Conservation (phyloP, 2,888 invertebrate species). For the Patella depressa region DNA sequence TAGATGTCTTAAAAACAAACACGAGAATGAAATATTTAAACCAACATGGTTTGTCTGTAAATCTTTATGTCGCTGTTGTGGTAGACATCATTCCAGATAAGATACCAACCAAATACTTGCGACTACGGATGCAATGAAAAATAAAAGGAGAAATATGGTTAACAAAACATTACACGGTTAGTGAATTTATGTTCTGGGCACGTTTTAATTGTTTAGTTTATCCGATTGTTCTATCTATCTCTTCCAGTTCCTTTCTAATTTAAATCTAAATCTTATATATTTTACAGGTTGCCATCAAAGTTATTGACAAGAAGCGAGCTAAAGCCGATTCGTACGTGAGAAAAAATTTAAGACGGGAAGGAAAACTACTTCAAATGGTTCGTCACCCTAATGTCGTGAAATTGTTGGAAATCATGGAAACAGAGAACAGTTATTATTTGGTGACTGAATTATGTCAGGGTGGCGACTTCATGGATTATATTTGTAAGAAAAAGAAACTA, state of each 20-base stretch:
- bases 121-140: too few relatives aligned
- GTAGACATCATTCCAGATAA: too few relatives aligned
- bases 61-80: too few relatives aligned
- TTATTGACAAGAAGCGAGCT: constrained; percentile 69
- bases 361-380: constrained; percentile 66
- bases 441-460: constrained; percentile 68
- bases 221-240: not conserved
- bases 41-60: too few relatives aligned
- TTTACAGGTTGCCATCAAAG: constrained; percentile 67
- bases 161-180: too few relatives aligned
- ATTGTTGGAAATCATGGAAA: constrained; percentile 69
- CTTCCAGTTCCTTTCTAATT: too few relatives aligned
- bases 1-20: too few relatives aligned
- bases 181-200: too few relatives aligned
- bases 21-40: too few relatives aligned
- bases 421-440: constrained; percentile 70
- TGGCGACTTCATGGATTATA: constrained; percentile 69
- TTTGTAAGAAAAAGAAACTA: constrained; percentile 60
- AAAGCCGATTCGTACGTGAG: constrained; percentile 67
- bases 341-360: constrained; percentile 67
- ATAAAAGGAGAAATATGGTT: too few relatives aligned
- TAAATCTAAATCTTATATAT: too few relatives aligned
- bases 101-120: too few relatives aligned
- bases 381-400: constrained; percentile 67
- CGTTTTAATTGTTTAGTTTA: not conserved